phyloP scores from a whole-genome alignment of 2,797 vertebrate genomes.

The Triplophysa yarkandensis region DNA sequence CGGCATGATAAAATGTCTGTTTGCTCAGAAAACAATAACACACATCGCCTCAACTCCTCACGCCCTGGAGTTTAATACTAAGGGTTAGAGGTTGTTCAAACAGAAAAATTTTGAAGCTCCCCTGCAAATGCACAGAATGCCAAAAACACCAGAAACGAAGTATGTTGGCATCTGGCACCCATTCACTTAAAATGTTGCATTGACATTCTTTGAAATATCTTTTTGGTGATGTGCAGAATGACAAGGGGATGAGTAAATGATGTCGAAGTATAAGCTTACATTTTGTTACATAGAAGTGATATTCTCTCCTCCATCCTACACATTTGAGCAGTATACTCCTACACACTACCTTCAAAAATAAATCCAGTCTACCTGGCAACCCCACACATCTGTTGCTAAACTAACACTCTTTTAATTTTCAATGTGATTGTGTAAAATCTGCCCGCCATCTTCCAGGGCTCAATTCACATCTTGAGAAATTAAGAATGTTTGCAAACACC shows the following conservation, averaged over 20 bases:
- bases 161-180: no score
- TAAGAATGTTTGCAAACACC: neutral
- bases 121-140: neutral
- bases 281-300: no score
- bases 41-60: neutral
- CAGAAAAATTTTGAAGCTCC: neutral
- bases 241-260: neutral
- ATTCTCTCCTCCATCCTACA: neutral
- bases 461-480: slow-evolving; percentile 8
- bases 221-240: no score
- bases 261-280: no score
- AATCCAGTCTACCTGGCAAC: neutral
- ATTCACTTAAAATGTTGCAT: no score
- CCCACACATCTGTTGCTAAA: neutral
- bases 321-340: neutral
- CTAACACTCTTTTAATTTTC: neutral
- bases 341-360: neutral
- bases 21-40: neutral
- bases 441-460: neutral
- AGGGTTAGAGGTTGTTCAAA: neutral
- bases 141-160: neutral
- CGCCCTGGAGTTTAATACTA: neutral
- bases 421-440: neutral
- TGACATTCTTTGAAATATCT: no score
- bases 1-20: neutral